A percentile compares a stretch with the other conserved stretches of the same genome.
These are phyloP conservation scores for Tetranychus truncatus DNA, from an alignment of 2,888 invertebrate species.

Conservation along the genomic window DNA sequence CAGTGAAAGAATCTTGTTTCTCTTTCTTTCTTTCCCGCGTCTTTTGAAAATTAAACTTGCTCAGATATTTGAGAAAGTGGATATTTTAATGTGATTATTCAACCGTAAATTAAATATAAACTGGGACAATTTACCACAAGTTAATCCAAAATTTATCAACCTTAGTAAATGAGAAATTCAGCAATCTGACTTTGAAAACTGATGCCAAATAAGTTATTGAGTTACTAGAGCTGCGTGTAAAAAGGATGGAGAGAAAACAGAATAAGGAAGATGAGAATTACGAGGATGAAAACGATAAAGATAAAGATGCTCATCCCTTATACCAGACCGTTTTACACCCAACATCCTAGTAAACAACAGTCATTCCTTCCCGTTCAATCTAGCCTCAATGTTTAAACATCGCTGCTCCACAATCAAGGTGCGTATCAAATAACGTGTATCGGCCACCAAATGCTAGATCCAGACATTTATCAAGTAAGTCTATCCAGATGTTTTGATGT, in stretches of 20 bases:
- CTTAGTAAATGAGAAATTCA: too few relatives aligned
- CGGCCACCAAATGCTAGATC: conserved; percentile 20
- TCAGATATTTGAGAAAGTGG: too few relatives aligned
- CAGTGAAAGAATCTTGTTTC: too few relatives aligned
- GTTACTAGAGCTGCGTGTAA: background rate
- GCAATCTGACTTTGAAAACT: too few relatives aligned
- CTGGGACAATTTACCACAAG: too few relatives aligned
- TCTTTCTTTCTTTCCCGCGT: too few relatives aligned
- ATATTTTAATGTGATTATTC: too few relatives aligned
- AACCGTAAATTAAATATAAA: too few relatives aligned
- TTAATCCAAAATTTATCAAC: too few relatives aligned
- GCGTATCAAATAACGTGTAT: conserved; percentile 15
- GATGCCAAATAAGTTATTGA: background rate
- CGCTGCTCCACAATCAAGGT: background rate
- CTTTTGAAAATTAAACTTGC: too few relatives aligned
- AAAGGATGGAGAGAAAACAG: background rate
- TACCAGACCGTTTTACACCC: background rate
- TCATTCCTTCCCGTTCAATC: background rate
- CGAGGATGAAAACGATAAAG: background rate
- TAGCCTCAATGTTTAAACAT: background rate
- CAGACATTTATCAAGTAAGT: background rate
- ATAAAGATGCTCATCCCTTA: background rate
- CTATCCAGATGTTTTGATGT: background rate
- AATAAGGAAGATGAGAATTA: background rate
- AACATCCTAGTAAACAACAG: background rate